A percentile compares a stretch with the other conserved stretches of the same genome.
Evolutionary conservation across 2,113 vertebrate genomes (phyloP).

Genomic region (Petrocephalus zakoni): DNA sequence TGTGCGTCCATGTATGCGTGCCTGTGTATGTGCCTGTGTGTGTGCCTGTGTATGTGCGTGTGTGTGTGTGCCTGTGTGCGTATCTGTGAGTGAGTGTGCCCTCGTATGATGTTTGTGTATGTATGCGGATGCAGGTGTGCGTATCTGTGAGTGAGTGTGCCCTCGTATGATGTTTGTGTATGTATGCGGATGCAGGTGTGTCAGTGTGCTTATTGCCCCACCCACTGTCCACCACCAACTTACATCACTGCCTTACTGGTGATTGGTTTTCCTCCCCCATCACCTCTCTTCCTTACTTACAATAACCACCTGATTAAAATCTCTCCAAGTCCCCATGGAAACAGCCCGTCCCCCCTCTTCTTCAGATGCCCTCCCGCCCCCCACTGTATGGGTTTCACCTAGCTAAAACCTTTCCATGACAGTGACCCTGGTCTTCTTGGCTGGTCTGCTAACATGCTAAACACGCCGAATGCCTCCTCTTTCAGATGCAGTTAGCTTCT

Average conservation of each 20-base stretch:
- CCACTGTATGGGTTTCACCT: background rate
- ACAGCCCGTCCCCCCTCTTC: background rate
- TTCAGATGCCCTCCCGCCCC: background rate
- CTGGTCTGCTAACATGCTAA: background rate
- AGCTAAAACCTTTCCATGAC: background rate
- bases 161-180: background rate
- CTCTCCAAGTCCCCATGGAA: background rate
- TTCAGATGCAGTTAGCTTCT: background rate
- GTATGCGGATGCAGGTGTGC: background rate
- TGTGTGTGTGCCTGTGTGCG: background rate
- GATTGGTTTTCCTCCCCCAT: background rate
- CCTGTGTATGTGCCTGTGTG: too few species aligned
- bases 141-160: conserved; percentile 10
- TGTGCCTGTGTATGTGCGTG: too few species aligned
- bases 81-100: too few species aligned
- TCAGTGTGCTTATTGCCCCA: background rate
- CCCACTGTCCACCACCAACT: background rate
- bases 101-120: too few species aligned
- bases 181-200: background rate
- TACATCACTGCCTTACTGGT: background rate
- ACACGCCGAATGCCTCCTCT: background rate
- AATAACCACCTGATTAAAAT: background rate
- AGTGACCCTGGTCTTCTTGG: background rate
- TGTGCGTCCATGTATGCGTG: too few species aligned
- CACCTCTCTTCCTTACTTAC: background rate